phyloP scores from a whole-genome alignment of 2,113 vertebrate species.

The Carassius carassius region DNA sequence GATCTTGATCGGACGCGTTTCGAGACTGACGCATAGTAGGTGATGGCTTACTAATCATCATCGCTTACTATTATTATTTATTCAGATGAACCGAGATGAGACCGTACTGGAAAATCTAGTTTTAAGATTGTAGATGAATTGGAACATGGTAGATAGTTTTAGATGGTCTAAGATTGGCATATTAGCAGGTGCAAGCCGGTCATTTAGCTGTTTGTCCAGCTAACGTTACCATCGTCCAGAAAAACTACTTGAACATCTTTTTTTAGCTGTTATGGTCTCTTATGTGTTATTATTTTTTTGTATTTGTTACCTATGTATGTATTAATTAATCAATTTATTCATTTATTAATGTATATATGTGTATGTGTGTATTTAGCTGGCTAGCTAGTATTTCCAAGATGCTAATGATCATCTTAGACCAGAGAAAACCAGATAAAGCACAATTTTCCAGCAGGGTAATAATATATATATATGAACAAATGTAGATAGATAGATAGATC shows the following conservation, averaged over 20 bases:
- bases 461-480: too few species aligned
- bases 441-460: background rate
- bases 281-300: background rate
- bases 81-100: background rate
- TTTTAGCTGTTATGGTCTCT: background rate
- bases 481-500: background rate
- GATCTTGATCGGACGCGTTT: constrained; percentile 24
- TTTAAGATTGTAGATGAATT: background rate
- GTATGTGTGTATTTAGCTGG: background rate
- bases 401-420: background rate
- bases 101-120: background rate
- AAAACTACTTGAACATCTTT: background rate
- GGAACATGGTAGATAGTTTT: background rate
- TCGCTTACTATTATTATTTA: background rate
- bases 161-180: background rate
- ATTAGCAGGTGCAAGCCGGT: background rate
- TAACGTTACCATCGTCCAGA: background rate
- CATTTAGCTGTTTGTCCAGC: background rate
- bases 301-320: background rate
- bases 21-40: background rate
- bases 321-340: too few species aligned
- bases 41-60: background rate
- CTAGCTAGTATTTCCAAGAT: background rate
- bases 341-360: background rate
- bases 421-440: background rate